Percentiles rank a stretch among this genome's conserved stretches.
These are phyloP conservation scores for Drosophila paramelanica DNA, from an alignment of 2,888 invertebrate genomes.

Conservation along the genomic window DNA sequence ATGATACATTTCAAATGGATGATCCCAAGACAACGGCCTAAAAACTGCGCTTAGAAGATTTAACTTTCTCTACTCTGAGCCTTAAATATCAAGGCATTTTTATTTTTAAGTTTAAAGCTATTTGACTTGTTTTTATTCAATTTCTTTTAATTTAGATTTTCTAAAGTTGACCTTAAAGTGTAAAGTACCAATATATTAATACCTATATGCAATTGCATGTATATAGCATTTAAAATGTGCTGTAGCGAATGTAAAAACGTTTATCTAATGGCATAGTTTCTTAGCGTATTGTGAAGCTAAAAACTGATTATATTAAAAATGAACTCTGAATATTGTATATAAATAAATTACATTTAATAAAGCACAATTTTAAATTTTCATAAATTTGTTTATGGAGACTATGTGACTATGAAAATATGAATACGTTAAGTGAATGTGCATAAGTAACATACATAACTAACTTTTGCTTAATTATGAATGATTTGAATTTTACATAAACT, in stretches of 20 bases:
- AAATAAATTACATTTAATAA: slow-evolving; percentile 26
- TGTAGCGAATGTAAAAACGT: slow-evolving; percentile 14
- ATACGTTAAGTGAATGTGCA: too few species aligned
- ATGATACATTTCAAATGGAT: slow-evolving; percentile 69
- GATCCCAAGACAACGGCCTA: slow-evolving; percentile 45
- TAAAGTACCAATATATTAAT: slow-evolving; percentile 53
- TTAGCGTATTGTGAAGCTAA: slow-evolving; percentile 7
- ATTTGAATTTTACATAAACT: slow-evolving; percentile 26
- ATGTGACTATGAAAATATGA: too few species aligned
- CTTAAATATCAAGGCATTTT: not conserved
- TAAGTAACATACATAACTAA: too few species aligned
- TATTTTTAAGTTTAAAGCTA: slow-evolving; percentile 39
- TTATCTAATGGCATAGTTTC: not conserved
- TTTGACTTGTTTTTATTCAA: slow-evolving; percentile 17
- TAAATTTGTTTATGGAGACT: not conserved
- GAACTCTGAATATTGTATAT: slow-evolving; percentile 13
- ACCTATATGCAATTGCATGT: slow-evolving; percentile 17
- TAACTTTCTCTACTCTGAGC: slow-evolving; percentile 4
- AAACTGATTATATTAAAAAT: slow-evolving; percentile 10
- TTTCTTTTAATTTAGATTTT: slow-evolving; percentile 51
- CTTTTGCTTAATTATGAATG: too few species aligned
- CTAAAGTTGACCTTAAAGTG: slow-evolving; percentile 69
- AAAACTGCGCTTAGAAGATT: slow-evolving; percentile 21
- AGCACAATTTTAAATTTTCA: slow-evolving; percentile 7
- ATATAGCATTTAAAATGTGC: slow-evolving; percentile 21